phyloP scores from a whole-genome alignment of 2,113 vertebrate genomes.

The Naja naja region DNA sequence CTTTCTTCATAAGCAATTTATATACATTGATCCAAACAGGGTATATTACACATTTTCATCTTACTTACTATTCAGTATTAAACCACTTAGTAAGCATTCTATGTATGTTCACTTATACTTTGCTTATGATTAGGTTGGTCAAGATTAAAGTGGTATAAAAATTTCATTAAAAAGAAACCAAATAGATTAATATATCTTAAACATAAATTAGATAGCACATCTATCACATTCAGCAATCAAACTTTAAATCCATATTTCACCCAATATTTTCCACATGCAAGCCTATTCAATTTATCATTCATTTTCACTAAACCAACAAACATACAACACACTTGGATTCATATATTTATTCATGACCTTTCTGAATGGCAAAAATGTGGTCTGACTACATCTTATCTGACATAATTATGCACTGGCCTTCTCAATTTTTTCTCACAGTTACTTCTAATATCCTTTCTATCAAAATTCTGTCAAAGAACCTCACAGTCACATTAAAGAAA shows the following conservation, averaged over 20 bases:
- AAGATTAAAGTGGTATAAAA: neutral
- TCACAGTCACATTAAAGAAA: neutral
- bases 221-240: neutral
- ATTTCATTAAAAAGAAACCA: neutral
- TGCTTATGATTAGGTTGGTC: neutral
- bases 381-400: neutral
- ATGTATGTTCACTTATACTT: neutral
- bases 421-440: neutral
- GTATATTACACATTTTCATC: neutral
- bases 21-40: neutral
- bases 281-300: neutral
- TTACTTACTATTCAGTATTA: neutral
- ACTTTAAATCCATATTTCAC: neutral
- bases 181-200: neutral
- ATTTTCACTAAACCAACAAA: neutral
- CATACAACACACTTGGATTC: neutral
- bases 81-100: neutral
- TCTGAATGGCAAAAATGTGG: neutral
- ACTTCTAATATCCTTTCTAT: neutral
- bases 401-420: neutral
- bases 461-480: neutral
- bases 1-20: neutral
- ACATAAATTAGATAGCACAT: neutral
- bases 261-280: neutral
- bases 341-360: neutral